A percentile compares a stretch with the other conserved stretches of the same genome.
phyloP scores from a whole-genome alignment of 2,113 vertebrate genomes.

The Crotophaga sulcirostris region DNA sequence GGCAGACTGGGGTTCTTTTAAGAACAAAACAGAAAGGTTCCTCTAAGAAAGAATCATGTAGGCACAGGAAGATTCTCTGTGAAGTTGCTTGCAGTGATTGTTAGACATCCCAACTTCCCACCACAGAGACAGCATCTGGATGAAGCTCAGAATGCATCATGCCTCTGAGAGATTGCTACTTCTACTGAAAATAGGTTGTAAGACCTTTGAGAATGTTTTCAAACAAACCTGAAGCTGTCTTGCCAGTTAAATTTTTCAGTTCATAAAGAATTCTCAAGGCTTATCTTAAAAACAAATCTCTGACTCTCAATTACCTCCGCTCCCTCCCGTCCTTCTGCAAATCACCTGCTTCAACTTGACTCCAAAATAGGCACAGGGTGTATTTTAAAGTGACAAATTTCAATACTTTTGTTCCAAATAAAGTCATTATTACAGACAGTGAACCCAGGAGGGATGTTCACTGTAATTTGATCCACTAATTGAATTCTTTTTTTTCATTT shows the following conservation, averaged over 20 bases:
- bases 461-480: neutral
- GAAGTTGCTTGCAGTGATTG: neutral
- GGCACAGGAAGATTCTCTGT: neutral
- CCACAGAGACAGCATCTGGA: neutral
- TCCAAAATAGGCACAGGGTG: neutral
- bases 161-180: neutral
- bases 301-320: neutral
- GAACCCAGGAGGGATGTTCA: neutral
- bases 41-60: neutral
- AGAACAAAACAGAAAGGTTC: neutral
- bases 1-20: neutral
- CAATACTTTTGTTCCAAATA: neutral
- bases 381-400: slow-evolving; percentile 2
- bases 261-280: neutral
- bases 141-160: accelerated
- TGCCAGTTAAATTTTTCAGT: neutral
- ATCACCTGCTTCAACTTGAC: neutral
- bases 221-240: neutral
- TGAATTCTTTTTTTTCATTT: neutral
- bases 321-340: neutral
- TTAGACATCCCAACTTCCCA: neutral
- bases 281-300: neutral
- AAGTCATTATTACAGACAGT: neutral
- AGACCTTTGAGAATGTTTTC: neutral
- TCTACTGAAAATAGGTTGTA: neutral